These are phyloP conservation scores for Diarsia brunnea DNA, from an alignment of 2,888 invertebrate species.

Conservation along the genomic window DNA sequence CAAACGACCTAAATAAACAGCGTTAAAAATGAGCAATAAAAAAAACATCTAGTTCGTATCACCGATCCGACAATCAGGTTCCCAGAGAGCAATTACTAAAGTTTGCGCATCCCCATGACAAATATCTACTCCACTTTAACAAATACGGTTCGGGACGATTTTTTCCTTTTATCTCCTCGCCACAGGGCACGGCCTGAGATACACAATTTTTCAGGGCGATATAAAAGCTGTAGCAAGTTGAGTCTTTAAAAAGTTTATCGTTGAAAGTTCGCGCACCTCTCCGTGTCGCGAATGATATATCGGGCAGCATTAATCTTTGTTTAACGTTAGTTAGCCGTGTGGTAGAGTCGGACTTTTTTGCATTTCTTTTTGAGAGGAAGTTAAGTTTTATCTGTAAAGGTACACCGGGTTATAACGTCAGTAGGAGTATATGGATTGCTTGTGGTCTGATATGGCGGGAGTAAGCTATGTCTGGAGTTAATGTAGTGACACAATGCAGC, in stretches of 20 bases:
- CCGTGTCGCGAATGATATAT: constrained; percentile 86
- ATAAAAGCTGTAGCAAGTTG: constrained; percentile 83
- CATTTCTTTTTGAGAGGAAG: constrained; percentile 66
- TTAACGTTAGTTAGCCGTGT: constrained; percentile 83
- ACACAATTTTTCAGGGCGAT: constrained; percentile 90
- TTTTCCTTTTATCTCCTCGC: constrained; percentile 87
- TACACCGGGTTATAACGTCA: constrained; percentile 51
- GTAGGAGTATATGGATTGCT: constrained; percentile 44
- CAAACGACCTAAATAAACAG: constrained; percentile 43
- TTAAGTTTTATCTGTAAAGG: constrained; percentile 59
- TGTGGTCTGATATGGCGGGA: constrained; percentile 10
- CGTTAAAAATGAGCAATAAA: constrained; percentile 44
- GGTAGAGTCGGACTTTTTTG: constrained; percentile 71
- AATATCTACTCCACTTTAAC: constrained; percentile 87
- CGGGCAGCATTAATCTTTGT: constrained; percentile 86
- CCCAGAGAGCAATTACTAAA: constrained; percentile 87
- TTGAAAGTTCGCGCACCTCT: constrained; percentile 86
- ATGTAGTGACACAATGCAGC: constrained; percentile 13
- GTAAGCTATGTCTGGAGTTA: constrained; percentile 30
- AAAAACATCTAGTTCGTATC: constrained; percentile 57
- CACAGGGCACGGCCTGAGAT: constrained; percentile 84
- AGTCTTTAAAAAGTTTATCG: constrained; percentile 90
- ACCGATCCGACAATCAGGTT: constrained; percentile 71
- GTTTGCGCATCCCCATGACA: constrained; percentile 82
- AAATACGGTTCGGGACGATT: constrained; percentile 84